Evolutionary conservation across 2,888 invertebrate species (phyloP).

Genomic region (Invenusta paracnida): DNA sequence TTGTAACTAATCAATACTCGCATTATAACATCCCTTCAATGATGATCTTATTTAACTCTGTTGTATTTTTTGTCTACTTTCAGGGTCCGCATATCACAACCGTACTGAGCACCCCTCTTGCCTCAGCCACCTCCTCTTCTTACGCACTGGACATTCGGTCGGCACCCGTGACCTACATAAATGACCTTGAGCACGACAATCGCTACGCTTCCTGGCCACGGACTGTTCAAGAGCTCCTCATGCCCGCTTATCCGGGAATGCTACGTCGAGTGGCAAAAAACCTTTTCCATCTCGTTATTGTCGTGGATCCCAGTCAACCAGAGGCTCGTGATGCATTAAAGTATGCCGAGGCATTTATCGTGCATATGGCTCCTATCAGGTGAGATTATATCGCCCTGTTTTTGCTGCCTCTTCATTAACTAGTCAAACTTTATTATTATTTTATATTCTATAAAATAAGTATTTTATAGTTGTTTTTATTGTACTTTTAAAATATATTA

Average conservation of each 20-base stretch:
- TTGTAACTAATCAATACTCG: no score
- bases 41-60: no score
- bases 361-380: constrained; percentile 76
- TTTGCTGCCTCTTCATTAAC: background rate
- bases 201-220: constrained; percentile 82
- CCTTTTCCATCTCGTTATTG: constrained; percentile 67
- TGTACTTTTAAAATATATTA: no score
- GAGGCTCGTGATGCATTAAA: constrained; percentile 71
- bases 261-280: constrained; percentile 67
- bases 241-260: constrained; percentile 98
- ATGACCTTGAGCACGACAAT: constrained; percentile 84
- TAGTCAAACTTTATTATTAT: background rate
- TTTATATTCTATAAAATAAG: background rate
- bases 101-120: constrained; percentile 6
- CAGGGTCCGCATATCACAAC: constrained; percentile 9
- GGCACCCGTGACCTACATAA: constrained; percentile 81
- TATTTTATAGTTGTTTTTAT: no score
- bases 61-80: no score
- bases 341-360: constrained; percentile 80
- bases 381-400: constrained; percentile 51
- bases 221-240: constrained; percentile 78
- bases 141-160: constrained; percentile 92
- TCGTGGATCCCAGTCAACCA: constrained; percentile 75
- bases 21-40: no score
- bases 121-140: constrained; percentile 47